Percentiles rank a stretch among this genome's conserved stretches.
These are phyloP conservation scores for Germaria angustata DNA, from an alignment of 2,888 invertebrate genomes.

Conservation along the genomic window DNA sequence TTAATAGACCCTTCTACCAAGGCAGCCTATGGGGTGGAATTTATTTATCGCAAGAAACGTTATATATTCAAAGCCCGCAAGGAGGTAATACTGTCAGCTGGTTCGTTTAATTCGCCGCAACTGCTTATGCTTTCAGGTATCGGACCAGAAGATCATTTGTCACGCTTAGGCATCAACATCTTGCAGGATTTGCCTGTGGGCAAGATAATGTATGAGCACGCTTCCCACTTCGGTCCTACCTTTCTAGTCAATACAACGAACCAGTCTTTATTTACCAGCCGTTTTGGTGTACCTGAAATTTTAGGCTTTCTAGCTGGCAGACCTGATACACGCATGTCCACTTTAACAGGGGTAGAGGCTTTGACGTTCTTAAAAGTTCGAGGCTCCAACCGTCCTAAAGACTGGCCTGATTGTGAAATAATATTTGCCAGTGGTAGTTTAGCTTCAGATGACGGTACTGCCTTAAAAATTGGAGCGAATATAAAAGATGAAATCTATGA, in stretches of 20 bases:
- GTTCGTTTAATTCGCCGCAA: slow-evolving; percentile 92
- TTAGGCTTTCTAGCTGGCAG: slow-evolving; percentile 80
- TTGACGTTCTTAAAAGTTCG: slow-evolving; percentile 84
- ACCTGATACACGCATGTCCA: slow-evolving; percentile 82
- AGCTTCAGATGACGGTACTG: slow-evolving; percentile 82
- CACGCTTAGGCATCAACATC: slow-evolving; percentile 81
- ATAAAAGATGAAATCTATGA: slow-evolving; percentile 81
- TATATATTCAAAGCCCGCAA: slow-evolving; percentile 83
- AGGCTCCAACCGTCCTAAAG: slow-evolving; percentile 72
- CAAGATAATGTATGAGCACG: slow-evolving; percentile 82
- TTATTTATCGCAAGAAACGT: slow-evolving; percentile 81
- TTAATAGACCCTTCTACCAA: slow-evolving; percentile 83
- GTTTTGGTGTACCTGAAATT: slow-evolving; percentile 73
- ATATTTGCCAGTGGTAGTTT: slow-evolving; percentile 84
- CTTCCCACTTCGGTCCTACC: slow-evolving; percentile 76
- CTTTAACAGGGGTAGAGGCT: slow-evolving; percentile 83
- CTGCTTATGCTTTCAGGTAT: slow-evolving; percentile 91
- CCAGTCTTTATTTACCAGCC: slow-evolving; percentile 65
- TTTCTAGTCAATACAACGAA: slow-evolving; percentile 77
- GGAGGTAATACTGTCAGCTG: slow-evolving; percentile 91
- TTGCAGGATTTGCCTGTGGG: slow-evolving; percentile 85
- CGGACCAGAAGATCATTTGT: slow-evolving; percentile 81
- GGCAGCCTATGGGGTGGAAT: slow-evolving; percentile 85
- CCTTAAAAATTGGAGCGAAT: slow-evolving; percentile 81
- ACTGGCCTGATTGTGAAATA: slow-evolving; percentile 85